Evolutionary conservation across 2,113 vertebrate species (phyloP).

Genomic region (Probosciger aterrimus): DNA sequence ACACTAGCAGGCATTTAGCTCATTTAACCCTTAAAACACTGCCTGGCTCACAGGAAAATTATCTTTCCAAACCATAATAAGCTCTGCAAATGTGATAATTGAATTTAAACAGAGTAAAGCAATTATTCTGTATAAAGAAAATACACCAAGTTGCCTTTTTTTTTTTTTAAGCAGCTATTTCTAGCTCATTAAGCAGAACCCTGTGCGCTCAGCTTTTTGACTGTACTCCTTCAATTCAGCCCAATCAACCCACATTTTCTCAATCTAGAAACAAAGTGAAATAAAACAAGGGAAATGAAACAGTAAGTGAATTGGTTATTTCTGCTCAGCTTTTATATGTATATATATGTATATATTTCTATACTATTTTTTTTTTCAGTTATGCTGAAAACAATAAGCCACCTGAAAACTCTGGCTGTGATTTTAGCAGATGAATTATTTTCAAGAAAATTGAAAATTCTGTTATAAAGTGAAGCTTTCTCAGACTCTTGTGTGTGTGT

Average conservation of each 20-base stretch:
- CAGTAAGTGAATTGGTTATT: background rate
- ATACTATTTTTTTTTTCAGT: accelerated
- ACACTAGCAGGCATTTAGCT: background rate
- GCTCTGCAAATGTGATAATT: background rate
- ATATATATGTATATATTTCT: background rate
- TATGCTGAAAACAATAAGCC: background rate
- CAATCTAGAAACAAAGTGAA: background rate
- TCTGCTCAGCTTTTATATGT: background rate
- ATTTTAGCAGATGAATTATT: background rate
- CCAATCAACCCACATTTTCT: background rate
- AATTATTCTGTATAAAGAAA: background rate
- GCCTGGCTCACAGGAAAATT: background rate
- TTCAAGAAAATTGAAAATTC: background rate
- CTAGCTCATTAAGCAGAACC: background rate
- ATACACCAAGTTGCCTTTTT: background rate
- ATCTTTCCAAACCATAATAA: background rate
- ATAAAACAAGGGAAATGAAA: background rate
- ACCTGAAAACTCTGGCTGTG: background rate
- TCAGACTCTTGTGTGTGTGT: background rate
- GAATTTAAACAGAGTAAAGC: background rate
- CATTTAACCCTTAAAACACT: background rate
- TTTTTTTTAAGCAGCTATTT: background rate
- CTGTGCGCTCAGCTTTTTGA: background rate
- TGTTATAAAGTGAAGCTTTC: background rate
- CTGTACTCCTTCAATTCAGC: background rate